A percentile compares a stretch with the other conserved stretches of the same genome.
Evolutionary conservation across 2,888 invertebrate species (phyloP).

Genomic region (Lobophora halterata): DNA sequence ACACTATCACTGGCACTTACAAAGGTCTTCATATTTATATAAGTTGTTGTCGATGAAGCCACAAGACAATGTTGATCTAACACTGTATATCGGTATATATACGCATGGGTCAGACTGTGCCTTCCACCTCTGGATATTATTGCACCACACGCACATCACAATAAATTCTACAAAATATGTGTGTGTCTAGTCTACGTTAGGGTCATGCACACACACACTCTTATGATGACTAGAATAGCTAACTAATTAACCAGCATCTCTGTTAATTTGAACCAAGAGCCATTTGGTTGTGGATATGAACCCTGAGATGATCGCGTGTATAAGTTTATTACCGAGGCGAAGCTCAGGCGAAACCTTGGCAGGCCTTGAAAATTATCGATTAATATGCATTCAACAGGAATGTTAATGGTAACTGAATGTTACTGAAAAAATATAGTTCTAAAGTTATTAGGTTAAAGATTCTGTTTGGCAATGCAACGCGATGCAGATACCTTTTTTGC

Average conservation of each 20-base stretch:
- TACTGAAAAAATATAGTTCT: too few species aligned
- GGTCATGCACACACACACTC: constrained; percentile 44
- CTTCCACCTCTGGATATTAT: constrained; percentile 69
- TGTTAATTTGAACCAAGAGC: constrained; percentile 12
- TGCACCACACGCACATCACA: constrained; percentile 68
- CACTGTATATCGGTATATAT: constrained; percentile 72
- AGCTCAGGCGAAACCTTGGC: neutral
- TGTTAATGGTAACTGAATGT: too few species aligned
- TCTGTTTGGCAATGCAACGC: too few species aligned
- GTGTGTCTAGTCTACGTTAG: constrained; percentile 45
- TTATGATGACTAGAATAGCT: constrained; percentile 45
- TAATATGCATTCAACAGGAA: too few species aligned
- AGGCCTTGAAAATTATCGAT: too few species aligned
- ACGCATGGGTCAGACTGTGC: constrained; percentile 59
- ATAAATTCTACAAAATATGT: constrained; percentile 67
- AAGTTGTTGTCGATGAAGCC: constrained; percentile 60
- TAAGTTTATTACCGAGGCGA: constrained; percentile 4
- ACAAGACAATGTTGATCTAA: constrained; percentile 75
- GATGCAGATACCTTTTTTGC: too few species aligned
- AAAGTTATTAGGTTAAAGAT: too few species aligned
- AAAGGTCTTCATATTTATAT: constrained; percentile 72
- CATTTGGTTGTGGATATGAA: constrained; percentile 8
- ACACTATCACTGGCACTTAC: constrained; percentile 70
- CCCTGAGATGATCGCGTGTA: too few species aligned
- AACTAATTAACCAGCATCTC: constrained; percentile 22